Conservation (phyloP, 2,888 invertebrate species). For the Spodoptera picta region DNA sequence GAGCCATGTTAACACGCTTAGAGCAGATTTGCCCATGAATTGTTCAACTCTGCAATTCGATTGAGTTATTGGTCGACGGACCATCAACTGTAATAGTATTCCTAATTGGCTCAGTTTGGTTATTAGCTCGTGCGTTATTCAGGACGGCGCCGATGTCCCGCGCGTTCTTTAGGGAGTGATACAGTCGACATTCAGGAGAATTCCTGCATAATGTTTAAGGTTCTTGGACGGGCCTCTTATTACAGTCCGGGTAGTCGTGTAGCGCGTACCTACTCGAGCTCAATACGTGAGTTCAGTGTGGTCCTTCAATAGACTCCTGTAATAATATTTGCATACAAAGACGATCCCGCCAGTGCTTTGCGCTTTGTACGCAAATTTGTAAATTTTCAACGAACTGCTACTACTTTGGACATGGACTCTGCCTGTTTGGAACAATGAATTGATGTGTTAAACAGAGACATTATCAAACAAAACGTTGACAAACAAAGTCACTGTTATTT, state of each 20-base stretch:
- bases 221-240: constrained; percentile 69
- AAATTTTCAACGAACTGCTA: constrained; percentile 74
- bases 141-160: constrained; percentile 28
- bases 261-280: constrained; percentile 63
- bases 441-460: constrained; percentile 32
- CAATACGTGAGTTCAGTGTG: constrained; percentile 73
- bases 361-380: constrained; percentile 79
- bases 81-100: constrained; percentile 68
- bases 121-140: constrained; percentile 55
- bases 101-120: constrained; percentile 61
- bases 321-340: constrained; percentile 85
- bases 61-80: constrained; percentile 75
- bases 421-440: constrained; percentile 40
- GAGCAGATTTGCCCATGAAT: constrained; percentile 85
- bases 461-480: constrained; percentile 45
- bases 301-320: constrained; percentile 79
- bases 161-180: constrained; percentile 57
- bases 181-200: constrained; percentile 56
- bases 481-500: constrained; percentile 17
- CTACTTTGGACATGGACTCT: constrained; percentile 50
- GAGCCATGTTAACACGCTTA: constrained; percentile 84
- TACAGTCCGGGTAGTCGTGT: constrained; percentile 64
- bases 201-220: constrained; percentile 65
- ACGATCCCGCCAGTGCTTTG: constrained; percentile 74
- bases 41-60: constrained; percentile 77